Base-by-base conservation (phyloP, 2,113 vertebrate genomes). In the Phaetusa simplex region DNA sequence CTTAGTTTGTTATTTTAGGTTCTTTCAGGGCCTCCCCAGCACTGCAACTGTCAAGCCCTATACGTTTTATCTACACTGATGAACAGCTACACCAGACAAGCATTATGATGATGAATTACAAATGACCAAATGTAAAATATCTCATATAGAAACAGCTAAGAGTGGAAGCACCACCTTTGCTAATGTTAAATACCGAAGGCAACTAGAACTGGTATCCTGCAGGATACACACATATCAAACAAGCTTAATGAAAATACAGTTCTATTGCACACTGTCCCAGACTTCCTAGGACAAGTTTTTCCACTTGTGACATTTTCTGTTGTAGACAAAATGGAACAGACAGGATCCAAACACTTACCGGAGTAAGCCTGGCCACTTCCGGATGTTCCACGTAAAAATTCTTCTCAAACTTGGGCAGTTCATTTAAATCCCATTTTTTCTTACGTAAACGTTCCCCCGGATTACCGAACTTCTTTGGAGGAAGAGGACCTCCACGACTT, bases 391-490 rank as follows among this genome's bases (percentile, higher is more conserved):
- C 97, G 10, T 99, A 99, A 93, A 99, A 99, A 96, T 99, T 99
- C 97, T 99, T 99, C 97, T 99, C 99, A 97, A 99, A 99, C 72
- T 99, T 99, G 40, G 99, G 99, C 47, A 99, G 98, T 62, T 99
- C 99, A 36, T 98, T 99, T 77, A 99, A 97, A 96, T 99, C 99
- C 99, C 99, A 99, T 86, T 99, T 99, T 97, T 99, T 99, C 95
- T 99, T 99, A 59, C 99, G 99, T 9, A 99, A 98, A 38, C 99
- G 99, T 53, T 99, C 99, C 11, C 99, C 99, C 1, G 99, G 99
- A 97, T 99, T 99, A 62, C 99, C 99, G 97, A 99, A 99, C 94
- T 99, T 99, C 97, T 99, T 99, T 27, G 99, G 98, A 34, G 99
- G 98, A 65, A 99, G 98, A 45, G 99, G 98, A 77, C 98, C 97